Evolutionary conservation across 2,888 invertebrate genomes (phyloP).

Genomic region (Kuschelorhynchus macadamiae): DNA sequence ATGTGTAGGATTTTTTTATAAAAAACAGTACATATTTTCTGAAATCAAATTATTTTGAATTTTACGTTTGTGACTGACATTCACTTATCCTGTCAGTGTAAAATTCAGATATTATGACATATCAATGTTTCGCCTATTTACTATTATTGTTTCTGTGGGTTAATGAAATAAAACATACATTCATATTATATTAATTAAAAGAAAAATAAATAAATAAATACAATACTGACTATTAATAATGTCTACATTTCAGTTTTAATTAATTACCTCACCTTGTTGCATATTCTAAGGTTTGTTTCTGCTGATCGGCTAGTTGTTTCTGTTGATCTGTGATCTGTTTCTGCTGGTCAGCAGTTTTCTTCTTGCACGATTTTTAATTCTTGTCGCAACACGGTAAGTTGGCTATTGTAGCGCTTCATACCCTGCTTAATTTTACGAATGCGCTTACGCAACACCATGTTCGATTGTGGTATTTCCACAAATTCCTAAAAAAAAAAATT

Average conservation of each 20-base stretch:
- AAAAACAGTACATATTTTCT: no score
- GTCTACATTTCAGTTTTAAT: background rate
- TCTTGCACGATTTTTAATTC: constrained; percentile 85
- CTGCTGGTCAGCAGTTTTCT: constrained; percentile 87
- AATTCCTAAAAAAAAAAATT: constrained; percentile 58
- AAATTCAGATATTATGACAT: no score
- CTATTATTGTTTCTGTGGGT: no score
- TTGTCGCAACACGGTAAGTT: constrained; percentile 82
- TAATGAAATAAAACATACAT: no score
- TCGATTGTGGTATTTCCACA: constrained; percentile 81
- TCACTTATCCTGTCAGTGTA: no score
- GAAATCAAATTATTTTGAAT: no score
- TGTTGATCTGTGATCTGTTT: constrained; percentile 86
- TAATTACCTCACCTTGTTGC: constrained; percentile 71
- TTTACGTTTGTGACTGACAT: no score
- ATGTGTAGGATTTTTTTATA: no score
- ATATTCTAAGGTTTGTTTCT: constrained; percentile 84
- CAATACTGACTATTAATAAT: no score
- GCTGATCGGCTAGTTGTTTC: constrained; percentile 80
- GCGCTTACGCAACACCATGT: constrained; percentile 88
- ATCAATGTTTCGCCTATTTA: no score
- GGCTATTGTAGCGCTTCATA: constrained; percentile 90
- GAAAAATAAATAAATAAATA: no score
- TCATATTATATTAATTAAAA: no score
- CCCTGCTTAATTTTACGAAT: constrained; percentile 91